Evolutionary conservation across 2,888 invertebrate genomes (phyloP).

Genomic region (Perdita meconis): DNA sequence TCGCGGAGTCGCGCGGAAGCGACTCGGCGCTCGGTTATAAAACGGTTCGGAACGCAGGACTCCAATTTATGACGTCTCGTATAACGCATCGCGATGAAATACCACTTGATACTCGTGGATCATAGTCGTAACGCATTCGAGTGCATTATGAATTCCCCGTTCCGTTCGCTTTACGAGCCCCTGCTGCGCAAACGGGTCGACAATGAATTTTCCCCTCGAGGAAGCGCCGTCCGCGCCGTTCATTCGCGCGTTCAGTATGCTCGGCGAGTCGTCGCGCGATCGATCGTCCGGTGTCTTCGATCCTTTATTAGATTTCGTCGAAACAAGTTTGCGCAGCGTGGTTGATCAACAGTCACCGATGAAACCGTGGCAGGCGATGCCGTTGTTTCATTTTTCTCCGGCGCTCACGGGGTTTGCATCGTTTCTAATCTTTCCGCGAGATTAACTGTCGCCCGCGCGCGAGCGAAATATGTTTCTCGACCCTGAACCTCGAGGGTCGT

Average conservation of each 20-base stretch:
- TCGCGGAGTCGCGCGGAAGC: not conserved
- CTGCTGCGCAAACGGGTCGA: not conserved
- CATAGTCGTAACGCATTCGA: not conserved
- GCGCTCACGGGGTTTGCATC: not conserved
- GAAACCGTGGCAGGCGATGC: not conserved
- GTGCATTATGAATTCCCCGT: not conserved
- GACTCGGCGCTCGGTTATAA: not conserved
- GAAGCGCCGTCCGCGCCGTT: not conserved
- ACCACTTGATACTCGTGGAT: constrained; percentile 1
- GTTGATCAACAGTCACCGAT: not conserved
- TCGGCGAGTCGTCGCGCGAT: not conserved
- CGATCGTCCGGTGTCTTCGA: constrained; percentile 1
- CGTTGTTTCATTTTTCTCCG: constrained; percentile 4
- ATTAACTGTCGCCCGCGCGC: no score
- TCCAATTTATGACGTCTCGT: not conserved
- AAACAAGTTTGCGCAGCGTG: not conserved
- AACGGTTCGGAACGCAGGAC: not conserved
- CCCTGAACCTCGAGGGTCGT: no score
- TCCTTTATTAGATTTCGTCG: constrained; percentile 1
- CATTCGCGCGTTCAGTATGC: not conserved
- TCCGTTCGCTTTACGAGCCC: constrained; percentile 1
- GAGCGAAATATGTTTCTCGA: no score
- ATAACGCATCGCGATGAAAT: no score
- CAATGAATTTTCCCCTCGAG: not conserved
- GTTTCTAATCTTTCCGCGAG: not conserved